These are phyloP conservation scores for Lottia gigantea DNA, from an alignment of 2,888 invertebrate genomes.

Conservation along the genomic window DNA sequence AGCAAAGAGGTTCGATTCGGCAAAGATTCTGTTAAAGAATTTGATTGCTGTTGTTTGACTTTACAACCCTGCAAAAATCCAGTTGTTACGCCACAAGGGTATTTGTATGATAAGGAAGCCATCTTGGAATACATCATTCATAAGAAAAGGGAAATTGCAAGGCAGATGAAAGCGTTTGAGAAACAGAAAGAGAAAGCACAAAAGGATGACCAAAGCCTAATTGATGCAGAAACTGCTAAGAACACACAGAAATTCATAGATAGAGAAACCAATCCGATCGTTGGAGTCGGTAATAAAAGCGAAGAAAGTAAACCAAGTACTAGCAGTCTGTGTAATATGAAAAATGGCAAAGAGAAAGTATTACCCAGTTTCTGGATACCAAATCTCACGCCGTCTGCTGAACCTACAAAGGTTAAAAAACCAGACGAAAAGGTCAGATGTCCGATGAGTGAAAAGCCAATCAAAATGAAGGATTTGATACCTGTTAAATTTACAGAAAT, in stretches of 20 bases:
- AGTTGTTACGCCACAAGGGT: constrained; percentile 91
- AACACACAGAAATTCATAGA: constrained; percentile 24
- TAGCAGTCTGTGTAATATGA: constrained; percentile 80
- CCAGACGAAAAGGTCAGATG: constrained; percentile 84
- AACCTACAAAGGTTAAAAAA: constrained; percentile 78
- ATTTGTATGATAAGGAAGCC: constrained; percentile 95
- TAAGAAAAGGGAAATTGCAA: constrained; percentile 90
- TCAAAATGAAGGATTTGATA: constrained; percentile 92
- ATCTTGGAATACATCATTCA: constrained; percentile 93
- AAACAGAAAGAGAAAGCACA: constrained; percentile 84
- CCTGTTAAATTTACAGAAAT: constrained; percentile 92
- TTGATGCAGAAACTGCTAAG: constrained; percentile 78
- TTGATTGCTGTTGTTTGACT: constrained; percentile 97
- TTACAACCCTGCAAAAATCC: constrained; percentile 96
- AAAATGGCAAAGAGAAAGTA: constrained; percentile 80
- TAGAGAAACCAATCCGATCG: constrained; percentile 2
- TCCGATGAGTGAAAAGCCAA: constrained; percentile 84
- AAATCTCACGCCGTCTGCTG: constrained; percentile 88
- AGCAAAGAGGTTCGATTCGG: constrained; percentile 78
- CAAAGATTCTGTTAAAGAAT: constrained; percentile 91
- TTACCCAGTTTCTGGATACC: constrained; percentile 98
- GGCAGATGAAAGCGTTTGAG: constrained; percentile 92
- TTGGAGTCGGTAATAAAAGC: background rate
- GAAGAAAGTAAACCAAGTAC: constrained; percentile 17
- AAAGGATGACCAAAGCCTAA: constrained; percentile 76